Conservation (phyloP, 2,888 invertebrate species). For the Catocala nupta region DNA sequence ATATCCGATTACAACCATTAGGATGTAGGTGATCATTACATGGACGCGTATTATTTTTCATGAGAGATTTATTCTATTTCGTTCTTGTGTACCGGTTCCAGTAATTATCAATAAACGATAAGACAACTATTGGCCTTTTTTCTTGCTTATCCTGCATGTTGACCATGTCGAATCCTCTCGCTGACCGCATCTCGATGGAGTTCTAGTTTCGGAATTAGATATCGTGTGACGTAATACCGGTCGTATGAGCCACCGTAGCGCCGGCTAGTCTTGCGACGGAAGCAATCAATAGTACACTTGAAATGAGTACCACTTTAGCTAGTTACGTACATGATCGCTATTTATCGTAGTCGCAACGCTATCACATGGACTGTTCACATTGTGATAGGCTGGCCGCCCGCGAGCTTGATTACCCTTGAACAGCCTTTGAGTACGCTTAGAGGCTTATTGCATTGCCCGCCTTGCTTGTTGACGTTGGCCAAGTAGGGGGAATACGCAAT, state of each 20-base stretch:
- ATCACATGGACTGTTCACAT: slow-evolving; percentile 48
- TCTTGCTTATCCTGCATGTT: slow-evolving; percentile 84
- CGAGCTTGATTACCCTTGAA: slow-evolving; percentile 22
- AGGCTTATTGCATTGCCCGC: slow-evolving; percentile 44
- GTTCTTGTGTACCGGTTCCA: slow-evolving; percentile 81
- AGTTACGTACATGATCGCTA: slow-evolving; percentile 55
- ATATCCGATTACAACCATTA: slow-evolving; percentile 72
- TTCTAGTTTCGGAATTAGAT: slow-evolving; percentile 45
- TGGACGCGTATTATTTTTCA: slow-evolving; percentile 65
- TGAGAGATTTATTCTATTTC: slow-evolving; percentile 59
- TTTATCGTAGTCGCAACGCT: slow-evolving; percentile 50
- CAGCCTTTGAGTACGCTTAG: slow-evolving; percentile 37
- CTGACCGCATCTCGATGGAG: slow-evolving; percentile 48
- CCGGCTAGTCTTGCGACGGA: slow-evolving; percentile 46
- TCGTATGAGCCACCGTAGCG: slow-evolving; percentile 40
- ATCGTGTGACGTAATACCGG: slow-evolving; percentile 35
- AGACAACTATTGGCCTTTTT: slow-evolving; percentile 82
- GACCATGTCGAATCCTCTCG: slow-evolving; percentile 63
- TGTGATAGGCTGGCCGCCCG: slow-evolving; percentile 28
- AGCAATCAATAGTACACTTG: slow-evolving; percentile 42
- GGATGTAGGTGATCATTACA: slow-evolving; percentile 64
- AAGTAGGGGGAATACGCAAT: too few species aligned
- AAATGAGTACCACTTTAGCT: slow-evolving; percentile 52
- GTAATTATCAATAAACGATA: slow-evolving; percentile 82
- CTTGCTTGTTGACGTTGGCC: slow-evolving; percentile 44